Evolutionary conservation across 2,797 vertebrate species (phyloP).

Genomic region (Notolepis coatsorum): DNA sequence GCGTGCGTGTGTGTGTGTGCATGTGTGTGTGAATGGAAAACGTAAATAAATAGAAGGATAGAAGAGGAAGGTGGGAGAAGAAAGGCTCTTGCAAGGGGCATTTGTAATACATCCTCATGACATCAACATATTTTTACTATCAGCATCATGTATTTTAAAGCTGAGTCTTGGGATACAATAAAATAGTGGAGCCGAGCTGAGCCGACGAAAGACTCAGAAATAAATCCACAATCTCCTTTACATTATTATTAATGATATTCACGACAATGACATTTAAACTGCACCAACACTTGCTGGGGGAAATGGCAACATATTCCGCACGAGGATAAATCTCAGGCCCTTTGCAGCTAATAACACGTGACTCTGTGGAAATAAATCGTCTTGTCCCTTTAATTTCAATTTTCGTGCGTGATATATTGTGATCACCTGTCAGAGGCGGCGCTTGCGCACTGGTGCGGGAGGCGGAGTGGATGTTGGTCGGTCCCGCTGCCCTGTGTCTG

Average conservation of each 20-base stretch:
- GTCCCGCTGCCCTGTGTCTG: constrained; percentile 75
- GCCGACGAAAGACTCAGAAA: no score
- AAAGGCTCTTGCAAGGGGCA: no score
- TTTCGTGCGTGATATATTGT: constrained; percentile 75
- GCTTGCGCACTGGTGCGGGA: constrained; percentile 82
- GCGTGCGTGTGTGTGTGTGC: neutral
- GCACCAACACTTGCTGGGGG: neutral
- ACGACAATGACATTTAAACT: neutral
- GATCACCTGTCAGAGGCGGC: constrained; percentile 80
- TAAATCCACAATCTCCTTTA: no score
- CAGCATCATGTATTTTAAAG: no score
- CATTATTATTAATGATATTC: no score
- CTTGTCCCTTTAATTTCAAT: constrained; percentile 82
- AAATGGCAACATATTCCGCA: neutral
- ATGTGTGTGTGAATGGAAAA: neutral
- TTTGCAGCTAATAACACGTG: neutral
- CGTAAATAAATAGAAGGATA: neutral
- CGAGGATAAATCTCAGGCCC: neutral
- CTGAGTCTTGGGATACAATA: no score
- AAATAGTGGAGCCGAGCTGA: no score
- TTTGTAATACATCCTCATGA: no score
- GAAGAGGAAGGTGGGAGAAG: no score
- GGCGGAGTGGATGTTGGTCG: constrained; percentile 76
- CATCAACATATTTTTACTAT: no score
- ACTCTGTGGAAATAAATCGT: constrained; percentile 50